These are phyloP conservation scores for Notolabrus celidotus DNA, from an alignment of 2,797 vertebrate genomes.

Conservation along the genomic window DNA sequence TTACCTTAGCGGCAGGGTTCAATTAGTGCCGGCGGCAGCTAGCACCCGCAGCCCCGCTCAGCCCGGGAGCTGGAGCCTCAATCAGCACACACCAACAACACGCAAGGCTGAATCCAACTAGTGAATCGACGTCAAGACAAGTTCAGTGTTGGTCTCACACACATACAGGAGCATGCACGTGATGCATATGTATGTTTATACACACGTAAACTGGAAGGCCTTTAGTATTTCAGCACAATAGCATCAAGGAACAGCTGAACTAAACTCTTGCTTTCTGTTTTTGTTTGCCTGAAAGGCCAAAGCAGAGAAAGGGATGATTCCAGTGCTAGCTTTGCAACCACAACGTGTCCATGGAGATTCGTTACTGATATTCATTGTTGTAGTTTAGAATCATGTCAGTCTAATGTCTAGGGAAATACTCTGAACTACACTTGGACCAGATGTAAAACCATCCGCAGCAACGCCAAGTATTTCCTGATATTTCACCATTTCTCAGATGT, in stretches of 20 bases:
- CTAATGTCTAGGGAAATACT: constrained; percentile 7
- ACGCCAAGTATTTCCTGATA: constrained; percentile 40
- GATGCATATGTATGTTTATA: constrained; percentile 1
- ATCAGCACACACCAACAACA: constrained; percentile 78
- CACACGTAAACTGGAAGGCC: constrained; percentile 27
- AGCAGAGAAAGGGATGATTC: background rate
- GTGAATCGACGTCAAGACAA: constrained; percentile 68
- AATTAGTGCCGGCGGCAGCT: constrained; percentile 85
- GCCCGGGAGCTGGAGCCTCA: constrained; percentile 75
- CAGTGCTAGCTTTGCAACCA: constrained; percentile 1
- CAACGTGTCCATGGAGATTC: background rate
- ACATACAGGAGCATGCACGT: constrained; percentile 30
- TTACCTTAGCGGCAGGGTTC: constrained; percentile 86
- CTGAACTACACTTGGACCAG: constrained; percentile 28
- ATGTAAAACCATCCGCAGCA: constrained; percentile 23
- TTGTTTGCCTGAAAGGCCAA: constrained; percentile 18
- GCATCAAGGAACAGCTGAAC: constrained; percentile 33
- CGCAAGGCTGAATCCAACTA: constrained; percentile 76
- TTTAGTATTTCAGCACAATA: constrained; percentile 48
- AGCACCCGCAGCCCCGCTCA: constrained; percentile 80
- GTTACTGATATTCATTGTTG: constrained; percentile 1
- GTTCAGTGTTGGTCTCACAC: constrained; percentile 55
- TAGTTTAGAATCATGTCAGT: constrained; percentile 2
- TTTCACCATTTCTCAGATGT: constrained; percentile 30
- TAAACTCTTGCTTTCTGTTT: background rate